phyloP scores from a whole-genome alignment of 1,140 invertebrate genomes.

The Eupristina koningsbergeri region DNA sequence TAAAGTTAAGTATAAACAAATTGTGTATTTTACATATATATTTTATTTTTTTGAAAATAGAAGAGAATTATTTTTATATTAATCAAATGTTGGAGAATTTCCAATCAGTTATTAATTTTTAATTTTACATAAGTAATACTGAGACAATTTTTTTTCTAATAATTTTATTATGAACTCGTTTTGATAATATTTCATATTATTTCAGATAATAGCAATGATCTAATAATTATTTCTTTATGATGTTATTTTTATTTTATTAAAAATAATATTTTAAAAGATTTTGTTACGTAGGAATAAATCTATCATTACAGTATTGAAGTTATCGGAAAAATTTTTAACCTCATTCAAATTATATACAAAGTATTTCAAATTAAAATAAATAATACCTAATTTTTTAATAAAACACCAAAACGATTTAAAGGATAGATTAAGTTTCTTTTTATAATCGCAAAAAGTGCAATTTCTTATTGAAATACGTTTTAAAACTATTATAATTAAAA shows the following conservation, averaged over 20 bases:
- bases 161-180: neutral
- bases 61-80: no score
- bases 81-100: no score
- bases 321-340: neutral
- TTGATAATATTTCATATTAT: no score
- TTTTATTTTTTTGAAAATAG: no score
- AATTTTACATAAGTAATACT: no score
- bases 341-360: neutral
- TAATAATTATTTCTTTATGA: neutral
- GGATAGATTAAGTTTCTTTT: no score
- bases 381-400: neutral
- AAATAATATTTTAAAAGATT: conserved; percentile 4
- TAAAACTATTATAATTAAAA: no score
- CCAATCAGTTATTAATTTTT: no score
- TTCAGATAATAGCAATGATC: neutral
- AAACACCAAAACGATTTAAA: neutral
- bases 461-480: no score
- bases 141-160: neutral
- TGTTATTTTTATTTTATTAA: neutral
- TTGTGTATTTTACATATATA: no score
- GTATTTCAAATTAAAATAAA: neutral
- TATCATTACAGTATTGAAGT: neutral
- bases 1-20: no score
- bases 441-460: no score
- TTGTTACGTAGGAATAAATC: neutral